Evolutionary conservation across 2,797 vertebrate genomes (phyloP).

Genomic region (Tokudaia tokunoshimensis): DNA sequence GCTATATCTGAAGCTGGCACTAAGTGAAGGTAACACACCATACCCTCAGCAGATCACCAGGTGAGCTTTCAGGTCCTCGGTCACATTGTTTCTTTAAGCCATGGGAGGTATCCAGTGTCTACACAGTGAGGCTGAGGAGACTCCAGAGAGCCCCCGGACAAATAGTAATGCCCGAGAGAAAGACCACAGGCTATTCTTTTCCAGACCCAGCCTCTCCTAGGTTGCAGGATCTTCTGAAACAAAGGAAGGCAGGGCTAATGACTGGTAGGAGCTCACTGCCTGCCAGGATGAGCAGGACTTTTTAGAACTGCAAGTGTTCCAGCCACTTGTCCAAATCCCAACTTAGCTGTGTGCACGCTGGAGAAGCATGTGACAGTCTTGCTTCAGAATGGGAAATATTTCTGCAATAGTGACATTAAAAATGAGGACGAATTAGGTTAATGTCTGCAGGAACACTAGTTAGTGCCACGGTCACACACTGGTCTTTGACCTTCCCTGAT

Average conservation of each 20-base stretch:
- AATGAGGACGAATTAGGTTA: background rate
- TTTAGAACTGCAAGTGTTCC: background rate
- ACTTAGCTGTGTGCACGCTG: background rate
- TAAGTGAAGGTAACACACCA: background rate
- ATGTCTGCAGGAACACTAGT: background rate
- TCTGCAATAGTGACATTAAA: background rate
- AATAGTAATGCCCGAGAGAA: fast-evolving
- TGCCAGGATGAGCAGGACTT: background rate
- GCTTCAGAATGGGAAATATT: background rate
- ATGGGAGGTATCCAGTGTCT: background rate
- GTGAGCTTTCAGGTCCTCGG: background rate
- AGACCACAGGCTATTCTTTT: background rate
- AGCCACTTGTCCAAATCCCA: background rate
- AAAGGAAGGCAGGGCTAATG: background rate
- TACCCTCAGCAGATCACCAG: background rate
- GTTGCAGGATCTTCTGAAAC: background rate
- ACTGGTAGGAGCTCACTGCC: background rate
- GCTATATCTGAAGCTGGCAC: background rate
- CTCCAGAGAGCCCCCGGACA: background rate
- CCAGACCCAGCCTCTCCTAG: background rate
- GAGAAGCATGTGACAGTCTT: background rate
- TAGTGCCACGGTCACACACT: background rate
- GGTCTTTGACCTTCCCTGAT: background rate
- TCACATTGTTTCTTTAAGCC: background rate
- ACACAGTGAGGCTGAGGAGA: no score